Percentiles rank a stretch among this genome's conserved stretches.
phyloP scores from a whole-genome alignment of 2,888 invertebrate genomes.

The Rhopalosiphum nymphaeae region DNA sequence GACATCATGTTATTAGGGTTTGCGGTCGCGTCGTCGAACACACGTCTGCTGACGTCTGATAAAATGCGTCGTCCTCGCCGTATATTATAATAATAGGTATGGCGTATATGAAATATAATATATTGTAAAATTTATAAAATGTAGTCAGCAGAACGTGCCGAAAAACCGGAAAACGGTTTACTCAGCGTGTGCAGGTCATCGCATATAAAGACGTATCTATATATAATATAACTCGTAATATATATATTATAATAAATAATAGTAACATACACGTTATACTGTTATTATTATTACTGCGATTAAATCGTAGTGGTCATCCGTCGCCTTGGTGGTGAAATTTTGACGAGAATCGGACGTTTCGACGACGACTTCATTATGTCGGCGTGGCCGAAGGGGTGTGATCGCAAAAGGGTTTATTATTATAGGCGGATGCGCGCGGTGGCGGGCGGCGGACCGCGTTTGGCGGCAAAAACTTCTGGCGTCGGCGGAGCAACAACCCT shows the following conservation, averaged over 20 bases:
- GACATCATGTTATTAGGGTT: background rate
- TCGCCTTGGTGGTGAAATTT: background rate
- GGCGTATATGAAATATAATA: background rate
- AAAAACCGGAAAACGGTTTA: constrained; percentile 12
- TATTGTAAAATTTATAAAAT: background rate
- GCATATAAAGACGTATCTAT: background rate
- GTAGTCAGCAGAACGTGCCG: constrained; percentile 33
- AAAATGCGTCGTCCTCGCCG: background rate
- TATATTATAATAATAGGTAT: background rate
- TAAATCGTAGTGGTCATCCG: background rate
- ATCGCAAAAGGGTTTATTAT: constrained; percentile 39
- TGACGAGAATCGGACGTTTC: constrained; percentile 9
- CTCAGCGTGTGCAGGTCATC: background rate
- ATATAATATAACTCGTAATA: too few species aligned
- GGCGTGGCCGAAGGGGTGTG: constrained; percentile 19
- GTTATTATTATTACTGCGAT: background rate
- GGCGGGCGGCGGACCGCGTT: constrained; percentile 26
- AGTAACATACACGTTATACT: too few species aligned
- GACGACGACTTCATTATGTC: constrained; percentile 36
- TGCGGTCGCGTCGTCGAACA: background rate
- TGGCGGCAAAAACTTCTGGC: constrained; percentile 42
- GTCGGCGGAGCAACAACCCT: constrained; percentile 48
- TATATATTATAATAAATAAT: background rate
- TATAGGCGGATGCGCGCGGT: constrained; percentile 27
- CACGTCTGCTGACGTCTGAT: constrained; percentile 3